Evolutionary conservation across 1,140 invertebrate species (phyloP).

Genomic region (Pinna nobilis): DNA sequence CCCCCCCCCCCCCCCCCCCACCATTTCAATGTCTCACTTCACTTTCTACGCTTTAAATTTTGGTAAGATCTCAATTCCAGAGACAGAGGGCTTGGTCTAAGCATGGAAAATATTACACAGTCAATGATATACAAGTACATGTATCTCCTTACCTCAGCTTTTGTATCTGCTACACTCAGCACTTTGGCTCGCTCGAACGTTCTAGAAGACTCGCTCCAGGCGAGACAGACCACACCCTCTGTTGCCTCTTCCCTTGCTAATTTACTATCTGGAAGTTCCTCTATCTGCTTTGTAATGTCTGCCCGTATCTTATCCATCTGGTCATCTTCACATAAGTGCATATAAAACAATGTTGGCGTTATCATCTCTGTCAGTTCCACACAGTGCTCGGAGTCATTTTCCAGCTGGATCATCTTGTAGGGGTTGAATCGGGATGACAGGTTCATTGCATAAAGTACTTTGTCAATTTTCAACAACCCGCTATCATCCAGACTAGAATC

Average conservation of each 20-base stretch:
- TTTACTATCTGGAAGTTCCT: not conserved
- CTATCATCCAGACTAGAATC: not conserved
- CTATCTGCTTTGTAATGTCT: not conserved
- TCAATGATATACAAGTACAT: too few relatives aligned
- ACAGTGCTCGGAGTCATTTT: constrained; percentile 17
- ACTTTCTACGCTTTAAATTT: too few relatives aligned
- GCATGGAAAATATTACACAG: too few relatives aligned
- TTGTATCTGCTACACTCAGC: not conserved
- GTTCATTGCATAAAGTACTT: too few relatives aligned
- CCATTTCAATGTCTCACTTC: not conserved
- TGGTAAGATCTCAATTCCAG: too few relatives aligned
- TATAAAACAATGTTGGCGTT: constrained; percentile 17
- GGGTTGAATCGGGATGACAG: not conserved
- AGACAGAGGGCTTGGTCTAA: too few relatives aligned
- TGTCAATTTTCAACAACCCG: too few relatives aligned
- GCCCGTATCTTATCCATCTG: constrained; percentile 11
- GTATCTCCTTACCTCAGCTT: not conserved
- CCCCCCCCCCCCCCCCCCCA: too few relatives aligned
- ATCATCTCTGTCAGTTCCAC: not conserved
- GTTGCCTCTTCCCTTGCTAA: not conserved
- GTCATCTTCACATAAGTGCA: not conserved
- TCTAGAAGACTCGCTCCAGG: not conserved
- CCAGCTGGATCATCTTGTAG: not conserved
- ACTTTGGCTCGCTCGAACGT: constrained; percentile 11
- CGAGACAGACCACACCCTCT: constrained; percentile 17